A percentile compares a stretch with the other conserved stretches of the same genome.
phyloP scores from a whole-genome alignment of 2,888 invertebrate species.

The Microplitis manilae region DNA sequence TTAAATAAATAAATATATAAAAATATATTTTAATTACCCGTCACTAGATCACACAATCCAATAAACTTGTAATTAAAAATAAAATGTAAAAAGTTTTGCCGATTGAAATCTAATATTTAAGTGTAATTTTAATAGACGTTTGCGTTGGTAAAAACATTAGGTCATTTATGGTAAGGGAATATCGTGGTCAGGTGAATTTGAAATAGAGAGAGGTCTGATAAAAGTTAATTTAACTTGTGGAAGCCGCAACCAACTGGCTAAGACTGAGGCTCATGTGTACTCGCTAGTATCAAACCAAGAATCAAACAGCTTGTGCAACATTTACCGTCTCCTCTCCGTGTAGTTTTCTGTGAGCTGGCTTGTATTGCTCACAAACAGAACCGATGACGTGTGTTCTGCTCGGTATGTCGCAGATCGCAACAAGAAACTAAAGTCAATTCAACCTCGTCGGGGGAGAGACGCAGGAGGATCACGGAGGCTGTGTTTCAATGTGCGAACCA shows the following conservation, averaged over 20 bases:
- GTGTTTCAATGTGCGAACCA: not conserved
- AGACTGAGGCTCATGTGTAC: slow-evolving; percentile 46
- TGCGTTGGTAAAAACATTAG: not conserved
- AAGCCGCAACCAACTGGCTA: slow-evolving; percentile 61
- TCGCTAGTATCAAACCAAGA: slow-evolving; percentile 49
- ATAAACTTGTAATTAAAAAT: not conserved
- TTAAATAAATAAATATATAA: not conserved
- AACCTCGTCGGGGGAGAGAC: not conserved
- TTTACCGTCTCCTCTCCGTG: slow-evolving; percentile 36
- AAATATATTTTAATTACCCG: not conserved
- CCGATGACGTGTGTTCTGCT: slow-evolving; percentile 37
- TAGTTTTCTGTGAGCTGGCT: not conserved
- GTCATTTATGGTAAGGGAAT: not conserved
- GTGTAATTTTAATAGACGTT: no score
- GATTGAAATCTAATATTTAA: no score
- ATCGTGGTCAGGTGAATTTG: slow-evolving; percentile 38
- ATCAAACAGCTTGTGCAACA: slow-evolving; percentile 61
- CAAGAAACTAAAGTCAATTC: slow-evolving; percentile 31
- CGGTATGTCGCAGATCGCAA: slow-evolving; percentile 34
- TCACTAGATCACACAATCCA: not conserved
- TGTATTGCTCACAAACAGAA: not conserved
- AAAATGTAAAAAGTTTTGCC: not conserved
- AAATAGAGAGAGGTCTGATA: slow-evolving; percentile 53
- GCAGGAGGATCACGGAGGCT: slow-evolving; percentile 5
- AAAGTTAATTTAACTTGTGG: slow-evolving; percentile 43